Evolutionary conservation across 2,113 vertebrate species (phyloP).

Genomic region (Stegostoma tigrinum): DNA sequence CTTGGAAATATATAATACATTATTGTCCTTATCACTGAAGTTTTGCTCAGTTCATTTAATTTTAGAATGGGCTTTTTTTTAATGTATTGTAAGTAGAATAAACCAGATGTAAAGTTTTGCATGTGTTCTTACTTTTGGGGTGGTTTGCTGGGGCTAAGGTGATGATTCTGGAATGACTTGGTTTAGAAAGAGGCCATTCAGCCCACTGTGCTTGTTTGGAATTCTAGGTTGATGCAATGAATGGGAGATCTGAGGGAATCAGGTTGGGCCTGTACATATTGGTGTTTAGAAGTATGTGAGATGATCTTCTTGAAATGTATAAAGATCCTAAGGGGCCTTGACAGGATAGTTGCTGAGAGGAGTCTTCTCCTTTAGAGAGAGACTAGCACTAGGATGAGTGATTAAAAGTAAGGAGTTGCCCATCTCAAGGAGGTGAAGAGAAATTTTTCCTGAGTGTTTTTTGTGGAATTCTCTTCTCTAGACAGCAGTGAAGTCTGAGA

Average conservation of each 20-base stretch:
- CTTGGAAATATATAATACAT: neutral
- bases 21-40: neutral
- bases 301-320: too few species aligned
- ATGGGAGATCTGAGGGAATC: neutral
- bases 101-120: neutral
- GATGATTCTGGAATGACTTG: neutral
- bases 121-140: neutral
- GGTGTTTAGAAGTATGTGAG: too few species aligned
- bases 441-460: too few species aligned
- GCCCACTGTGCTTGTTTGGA: neutral
- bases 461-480: too few species aligned
- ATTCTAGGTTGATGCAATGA: neutral
- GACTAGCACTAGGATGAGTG: too few species aligned
- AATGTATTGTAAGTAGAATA: neutral
- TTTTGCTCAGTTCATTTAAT: neutral
- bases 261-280: too few species aligned
- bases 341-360: too few species aligned
- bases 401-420: too few species aligned
- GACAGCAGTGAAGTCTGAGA: too few species aligned
- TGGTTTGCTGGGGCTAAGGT: neutral
- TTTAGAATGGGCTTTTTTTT: neutral
- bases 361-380: too few species aligned
- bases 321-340: too few species aligned
- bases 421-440: too few species aligned
- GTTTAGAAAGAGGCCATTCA: neutral